Evolutionary conservation across 35 echinoderm and acorn worm genomes (phyloP), one percentile per base, ranked within the genome.

Genomic region (Ophiothrix spiculata): DNA sequence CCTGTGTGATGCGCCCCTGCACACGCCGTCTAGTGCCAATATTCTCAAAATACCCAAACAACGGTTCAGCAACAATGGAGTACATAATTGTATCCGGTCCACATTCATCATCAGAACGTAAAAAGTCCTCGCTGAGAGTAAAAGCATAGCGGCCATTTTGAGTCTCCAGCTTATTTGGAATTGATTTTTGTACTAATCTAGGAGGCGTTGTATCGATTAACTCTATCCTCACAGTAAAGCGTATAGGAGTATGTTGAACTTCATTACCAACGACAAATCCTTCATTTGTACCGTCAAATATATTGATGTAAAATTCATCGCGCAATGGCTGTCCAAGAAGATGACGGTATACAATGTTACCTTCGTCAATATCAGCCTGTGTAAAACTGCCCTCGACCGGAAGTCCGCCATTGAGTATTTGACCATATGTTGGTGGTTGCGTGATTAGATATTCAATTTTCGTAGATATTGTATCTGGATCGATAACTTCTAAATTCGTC

Each of bases 321-420:
- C 32, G 38, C 13, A 81, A 82, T 31, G 85, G 25, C 64, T 86
- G 38, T 12, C 89, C 92, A 1, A 88, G 38, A 12, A 37, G 4
- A 36, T 99, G 92, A 13, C 82, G 80, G 56, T 94, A 99, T 17
- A 85, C 85, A 36, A 94, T 75, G 8, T 89, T 82, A 75, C 88
- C 75, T 39, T 94, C 92, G 32, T 99, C 90, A 16, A 99, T 86
- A 69, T 99, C 96, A n/a, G 49, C 36, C 56, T 99, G 96, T 1
- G 96, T 94, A 80, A 99, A 99, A 2, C 76, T 86, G 23, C 85
- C 77, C 23, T 23, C 32, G 28, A 99, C 38, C 1, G 91, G 92
- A 19, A 86, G 36, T 15, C 92, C 96, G 21, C 79, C 86, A 14
- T 91, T 75, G 14, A 94, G 35, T 31, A 99, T 86, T 3, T 80